Evolutionary conservation across 2,888 invertebrate genomes (phyloP), one percentile per base, ranked within the genome.

Genomic region (Pristionchus entomophagus): DNA sequence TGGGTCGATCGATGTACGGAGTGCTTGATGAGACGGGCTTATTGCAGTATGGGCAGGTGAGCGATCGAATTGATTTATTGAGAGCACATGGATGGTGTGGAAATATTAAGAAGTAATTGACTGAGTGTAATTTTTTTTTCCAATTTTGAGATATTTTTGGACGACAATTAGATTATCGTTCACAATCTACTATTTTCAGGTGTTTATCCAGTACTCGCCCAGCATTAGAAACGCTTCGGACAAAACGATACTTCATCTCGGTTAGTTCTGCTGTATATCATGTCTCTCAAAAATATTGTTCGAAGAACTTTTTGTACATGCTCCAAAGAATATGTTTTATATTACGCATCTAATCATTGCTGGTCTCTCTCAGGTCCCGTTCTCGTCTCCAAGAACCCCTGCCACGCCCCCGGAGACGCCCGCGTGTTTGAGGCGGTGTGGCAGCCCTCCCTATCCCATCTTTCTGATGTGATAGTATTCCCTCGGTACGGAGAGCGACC

Each of bases 301-400:
- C n/a, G n/a, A n/a, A n/a, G 8, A n/a, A n/a, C n/a, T n/a, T n/a
- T n/a, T n/a, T 17, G 22, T 69, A 22, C 35, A 65, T 35, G n/a
- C n/a, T n/a, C n/a, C n/a, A n/a, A n/a, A n/a, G n/a, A n/a, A n/a
- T 17, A 2, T 17, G 2, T 19, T 29, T n/a, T n/a, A n/a, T n/a
- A n/a, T n/a, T n/a, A n/a, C n/a, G n/a, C n/a, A n/a, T 26, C 32
- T 62, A 8, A 62, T 26, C 14, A 12, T 17, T 62, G 32, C 4
- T n/a, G n/a, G n/a, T n/a, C n/a, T n/a, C n/a, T n/a, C n/a, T 84
- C 65, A 88, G 91, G 91, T 4, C 88, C 87, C 45, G 91, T 92
- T 5, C 89, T 94, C 49, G 93, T 94, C 35, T 93, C 93, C 22
- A 94, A 94, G 89, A 94, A 94, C 87, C 94, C 94, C 8, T 94